phyloP scores from a whole-genome alignment of 2,797 vertebrate species.

The Toxotes lorentzi region DNA sequence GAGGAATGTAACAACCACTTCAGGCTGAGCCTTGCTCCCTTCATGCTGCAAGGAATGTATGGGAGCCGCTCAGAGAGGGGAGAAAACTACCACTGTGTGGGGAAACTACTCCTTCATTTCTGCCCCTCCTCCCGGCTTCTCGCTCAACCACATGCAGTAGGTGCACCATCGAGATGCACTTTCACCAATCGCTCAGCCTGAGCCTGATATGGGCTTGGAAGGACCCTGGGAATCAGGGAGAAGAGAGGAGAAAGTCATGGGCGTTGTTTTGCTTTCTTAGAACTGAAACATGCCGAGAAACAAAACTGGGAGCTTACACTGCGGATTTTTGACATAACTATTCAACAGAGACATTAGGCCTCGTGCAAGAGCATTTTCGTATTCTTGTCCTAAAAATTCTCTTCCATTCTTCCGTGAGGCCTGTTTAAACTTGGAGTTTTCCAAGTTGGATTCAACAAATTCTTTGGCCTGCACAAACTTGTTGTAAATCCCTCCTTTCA shows the following conservation, averaged over 20 bases:
- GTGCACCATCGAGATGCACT: constrained; percentile 52
- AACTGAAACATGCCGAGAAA: constrained; percentile 39
- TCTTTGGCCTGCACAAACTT: not conserved
- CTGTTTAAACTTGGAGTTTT: too few relatives aligned
- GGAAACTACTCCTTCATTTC: constrained; percentile 58
- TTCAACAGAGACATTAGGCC: not conserved
- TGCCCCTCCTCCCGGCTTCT: constrained; percentile 50
- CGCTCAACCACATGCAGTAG: constrained; percentile 58
- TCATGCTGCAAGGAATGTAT: constrained; percentile 75
- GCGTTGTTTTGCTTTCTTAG: constrained; percentile 48
- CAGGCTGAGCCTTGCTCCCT: constrained; percentile 46
- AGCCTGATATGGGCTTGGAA: constrained; percentile 46
- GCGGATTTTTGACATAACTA: constrained; percentile 1
- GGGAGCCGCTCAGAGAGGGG: constrained; percentile 68
- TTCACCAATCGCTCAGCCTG: constrained; percentile 56
- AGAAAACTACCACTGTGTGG: constrained; percentile 73
- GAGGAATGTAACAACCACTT: constrained; percentile 78
- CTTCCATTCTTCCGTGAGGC: not conserved
- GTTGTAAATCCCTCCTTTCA: not conserved
- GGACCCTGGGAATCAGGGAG: constrained; percentile 66
- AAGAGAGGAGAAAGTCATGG: constrained; percentile 35
- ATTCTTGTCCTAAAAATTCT: not conserved
- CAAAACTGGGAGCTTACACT: constrained; percentile 29
- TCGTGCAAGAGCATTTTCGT: not conserved
- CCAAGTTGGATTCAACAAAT: not conserved